Evolutionary conservation across 2,113 vertebrate genomes (phyloP).

Genomic region (Glaucidium brasilianum): DNA sequence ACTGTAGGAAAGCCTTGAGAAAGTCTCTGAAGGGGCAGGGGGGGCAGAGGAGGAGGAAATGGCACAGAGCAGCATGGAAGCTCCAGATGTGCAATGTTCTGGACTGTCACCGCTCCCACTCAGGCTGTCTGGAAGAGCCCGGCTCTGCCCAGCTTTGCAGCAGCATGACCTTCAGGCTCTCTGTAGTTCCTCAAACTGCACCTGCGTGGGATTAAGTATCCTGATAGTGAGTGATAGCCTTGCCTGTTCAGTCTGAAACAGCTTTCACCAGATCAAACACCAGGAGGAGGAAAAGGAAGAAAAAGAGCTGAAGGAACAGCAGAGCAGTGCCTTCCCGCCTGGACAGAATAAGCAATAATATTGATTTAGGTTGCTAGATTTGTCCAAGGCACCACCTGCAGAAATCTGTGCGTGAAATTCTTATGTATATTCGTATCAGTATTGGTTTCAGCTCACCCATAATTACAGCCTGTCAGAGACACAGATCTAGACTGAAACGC

Average conservation of each 20-base stretch:
- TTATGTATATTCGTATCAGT: slow-evolving; percentile 35
- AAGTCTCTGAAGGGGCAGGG: accelerated
- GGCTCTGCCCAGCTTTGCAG: neutral
- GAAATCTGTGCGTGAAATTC: slow-evolving; percentile 54
- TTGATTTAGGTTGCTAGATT: slow-evolving; percentile 39
- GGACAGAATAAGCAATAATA: slow-evolving; percentile 50
- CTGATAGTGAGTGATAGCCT: slow-evolving; percentile 62
- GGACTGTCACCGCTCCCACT: neutral
- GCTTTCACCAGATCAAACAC: slow-evolving; percentile 64
- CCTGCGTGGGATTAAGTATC: slow-evolving; percentile 71
- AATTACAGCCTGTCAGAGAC: slow-evolving; percentile 41
- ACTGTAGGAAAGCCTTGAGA: neutral
- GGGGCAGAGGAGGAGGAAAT: neutral
- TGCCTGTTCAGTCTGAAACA: slow-evolving; percentile 41
- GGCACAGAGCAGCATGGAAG: neutral
- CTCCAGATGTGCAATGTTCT: slow-evolving; percentile 3
- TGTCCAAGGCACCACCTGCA: slow-evolving; percentile 58
- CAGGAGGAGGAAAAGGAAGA: neutral
- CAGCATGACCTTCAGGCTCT: slow-evolving; percentile 52
- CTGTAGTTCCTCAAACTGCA: slow-evolving; percentile 60
- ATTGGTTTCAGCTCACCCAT: slow-evolving; percentile 29
- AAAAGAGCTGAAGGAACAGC: slow-evolving; percentile 29
- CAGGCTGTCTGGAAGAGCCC: slow-evolving; percentile 25
- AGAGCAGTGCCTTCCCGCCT: neutral
- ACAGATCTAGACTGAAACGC: neutral